Base-by-base conservation (phyloP, 2,113 vertebrate species). In the Fregata magnificens region DNA sequence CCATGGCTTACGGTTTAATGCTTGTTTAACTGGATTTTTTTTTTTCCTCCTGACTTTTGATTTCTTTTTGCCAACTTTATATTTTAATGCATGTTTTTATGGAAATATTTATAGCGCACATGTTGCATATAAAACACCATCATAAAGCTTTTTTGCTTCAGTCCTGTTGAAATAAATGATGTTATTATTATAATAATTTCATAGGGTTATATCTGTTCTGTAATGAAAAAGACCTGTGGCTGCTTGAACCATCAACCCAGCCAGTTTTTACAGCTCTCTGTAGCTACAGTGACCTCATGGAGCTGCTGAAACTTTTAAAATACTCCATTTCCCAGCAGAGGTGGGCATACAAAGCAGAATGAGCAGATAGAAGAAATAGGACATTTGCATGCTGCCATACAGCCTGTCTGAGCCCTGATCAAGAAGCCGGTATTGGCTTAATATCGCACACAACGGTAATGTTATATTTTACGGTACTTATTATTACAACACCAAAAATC, bases 81-180 rank as follows among this genome's bases (percentile, higher is more conserved):
- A 97, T 97, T 97, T 98, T 97, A 97, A 98, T 93, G 91, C 93
- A 28, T 58, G 94, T 96, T 98, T 98, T 98, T 98, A 98, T 98
- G 97, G 98, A 97, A 98, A 97, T 98, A 98, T 98, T 98, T 98
- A 98, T 88, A 93, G 98, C 4, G 81, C 98, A 98, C 98, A 96
- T 97, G 98, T 94, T 96, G 93, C 95, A 11, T 72, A 94, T 98
- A 98, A 98, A 98, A 98, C 97, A 79, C 84, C 78, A 72, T 88
- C 87, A 95, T 98, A 98, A 98, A 98, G 97, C 88, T 63, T 58
- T 89, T 97, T 87, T 96, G 91, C 96, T 95, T 90, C 97, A 50
- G 58, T 32, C 95, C 97, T 93, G 97, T 95, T 94, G 98, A 97
- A 97, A 96, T 97, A 97, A 98, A 97, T 86, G 97, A 95, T 96